Evolutionary conservation across 2,888 invertebrate genomes (phyloP).

Genomic region (Gnatocerus cornutus): DNA sequence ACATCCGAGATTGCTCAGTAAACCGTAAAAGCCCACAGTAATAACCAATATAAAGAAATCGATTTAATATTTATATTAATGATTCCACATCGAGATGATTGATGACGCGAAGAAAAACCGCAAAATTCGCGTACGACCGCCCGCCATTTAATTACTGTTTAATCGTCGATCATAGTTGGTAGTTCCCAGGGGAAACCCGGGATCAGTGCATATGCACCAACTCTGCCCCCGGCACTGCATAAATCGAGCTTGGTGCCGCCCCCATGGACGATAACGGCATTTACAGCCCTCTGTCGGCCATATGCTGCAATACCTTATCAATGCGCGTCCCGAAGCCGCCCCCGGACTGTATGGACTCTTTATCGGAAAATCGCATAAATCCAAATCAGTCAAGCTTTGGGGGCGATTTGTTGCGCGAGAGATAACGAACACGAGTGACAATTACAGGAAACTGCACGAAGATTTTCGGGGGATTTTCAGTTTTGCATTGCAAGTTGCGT

Average conservation of each 20-base stretch:
- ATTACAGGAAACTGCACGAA: not conserved
- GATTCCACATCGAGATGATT: conserved; percentile 60
- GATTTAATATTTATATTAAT: conserved; percentile 59
- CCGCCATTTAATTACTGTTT: conserved; percentile 43
- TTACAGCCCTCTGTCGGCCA: conserved; percentile 66
- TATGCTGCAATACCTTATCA: conserved; percentile 65
- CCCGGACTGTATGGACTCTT: conserved; percentile 33
- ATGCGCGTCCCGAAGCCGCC: conserved; percentile 40
- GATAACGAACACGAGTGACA: conserved; percentile 7
- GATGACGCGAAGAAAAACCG: conserved; percentile 51
- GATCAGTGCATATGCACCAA: conserved; percentile 42
- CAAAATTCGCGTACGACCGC: conserved; percentile 2
- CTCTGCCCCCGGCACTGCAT: conserved; percentile 40
- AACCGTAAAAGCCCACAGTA: conserved; percentile 34
- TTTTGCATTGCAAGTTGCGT: conserved; percentile 47
- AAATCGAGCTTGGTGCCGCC: conserved; percentile 52
- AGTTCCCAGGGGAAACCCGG: conserved; percentile 25
- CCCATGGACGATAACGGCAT: conserved; percentile 66
- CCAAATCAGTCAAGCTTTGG: conserved; percentile 42
- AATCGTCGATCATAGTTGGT: conserved; percentile 38
- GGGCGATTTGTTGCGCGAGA: conserved; percentile 27
- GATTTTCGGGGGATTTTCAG: not conserved
- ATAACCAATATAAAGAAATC: conserved; percentile 52
- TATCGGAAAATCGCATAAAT: conserved; percentile 49
- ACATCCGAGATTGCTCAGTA: conserved; percentile 48